phyloP scores from a whole-genome alignment of 2,113 vertebrate genomes.

The Albula glossodonta region DNA sequence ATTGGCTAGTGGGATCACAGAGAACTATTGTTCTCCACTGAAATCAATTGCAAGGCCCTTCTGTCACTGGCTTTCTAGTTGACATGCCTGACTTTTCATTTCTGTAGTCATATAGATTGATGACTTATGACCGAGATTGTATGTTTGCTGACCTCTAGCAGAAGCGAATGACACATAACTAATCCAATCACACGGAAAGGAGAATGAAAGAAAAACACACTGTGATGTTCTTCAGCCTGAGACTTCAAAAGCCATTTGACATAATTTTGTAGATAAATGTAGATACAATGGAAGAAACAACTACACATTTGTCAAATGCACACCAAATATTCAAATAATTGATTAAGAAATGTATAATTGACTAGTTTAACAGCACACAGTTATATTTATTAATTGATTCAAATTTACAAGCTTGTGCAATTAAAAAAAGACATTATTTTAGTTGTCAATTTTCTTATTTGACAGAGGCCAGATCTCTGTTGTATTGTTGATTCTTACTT shows the following conservation, averaged over 20 bases:
- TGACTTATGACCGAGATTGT: conserved; percentile 77
- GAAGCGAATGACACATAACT: conserved; percentile 78
- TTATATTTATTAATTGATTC: neutral
- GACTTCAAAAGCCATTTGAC: conserved; percentile 60
- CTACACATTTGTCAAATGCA: conserved; percentile 18
- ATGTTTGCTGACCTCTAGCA: conserved; percentile 75
- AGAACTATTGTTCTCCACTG: conserved; percentile 66
- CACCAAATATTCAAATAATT: conserved; percentile 4
- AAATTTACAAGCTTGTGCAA: neutral
- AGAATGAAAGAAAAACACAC: conserved; percentile 54
- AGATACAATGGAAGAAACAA: conserved; percentile 24
- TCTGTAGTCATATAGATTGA: conserved; percentile 76
- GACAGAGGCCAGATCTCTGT: neutral
- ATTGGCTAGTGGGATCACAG: conserved; percentile 51
- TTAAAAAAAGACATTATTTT: no score
- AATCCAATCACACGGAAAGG: conserved; percentile 71
- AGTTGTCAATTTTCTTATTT: no score
- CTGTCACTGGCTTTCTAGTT: conserved; percentile 66
- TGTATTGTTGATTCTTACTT: conserved; percentile 31
- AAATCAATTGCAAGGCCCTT: conserved; percentile 76
- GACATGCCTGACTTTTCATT: conserved; percentile 79
- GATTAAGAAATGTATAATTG: no score
- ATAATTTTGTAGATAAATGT: conserved; percentile 58
- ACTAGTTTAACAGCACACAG: neutral
- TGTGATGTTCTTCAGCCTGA: conserved; percentile 48